Evolutionary conservation across 64 coral and sea anemone genomes (phyloP).

Genomic region (Montipora efflorescens): DNA sequence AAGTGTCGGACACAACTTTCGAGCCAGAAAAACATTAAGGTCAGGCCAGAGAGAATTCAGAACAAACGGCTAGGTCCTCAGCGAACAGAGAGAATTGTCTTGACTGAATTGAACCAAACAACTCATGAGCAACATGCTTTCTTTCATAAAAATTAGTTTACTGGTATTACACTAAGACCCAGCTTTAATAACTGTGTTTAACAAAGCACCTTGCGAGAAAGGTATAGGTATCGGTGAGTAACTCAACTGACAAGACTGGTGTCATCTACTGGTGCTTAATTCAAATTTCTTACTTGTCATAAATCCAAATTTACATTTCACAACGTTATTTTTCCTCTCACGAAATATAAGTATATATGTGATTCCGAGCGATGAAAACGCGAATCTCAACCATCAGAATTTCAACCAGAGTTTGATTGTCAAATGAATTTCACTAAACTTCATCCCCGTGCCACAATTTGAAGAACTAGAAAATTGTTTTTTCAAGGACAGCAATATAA

Average conservation of each 20-base stretch:
- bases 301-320: background rate
- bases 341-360: background rate
- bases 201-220: background rate
- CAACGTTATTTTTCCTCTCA: background rate
- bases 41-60: too few species aligned
- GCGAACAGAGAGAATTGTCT: too few species aligned
- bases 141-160: background rate
- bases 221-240: background rate
- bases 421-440: background rate
- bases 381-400: background rate
- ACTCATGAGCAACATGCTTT: background rate
- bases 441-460: background rate
- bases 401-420: background rate
- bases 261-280: background rate
- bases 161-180: background rate
- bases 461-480: background rate
- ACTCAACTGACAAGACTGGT: background rate
- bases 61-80: too few species aligned
- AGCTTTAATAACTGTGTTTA: background rate
- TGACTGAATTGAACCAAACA: background rate
- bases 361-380: background rate
- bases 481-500: background rate
- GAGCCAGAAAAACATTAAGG: too few species aligned
- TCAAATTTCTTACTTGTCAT: constrained; percentile 15
- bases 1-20: too few species aligned